These are phyloP conservation scores for Hyperoplus lanceolatus DNA, from an alignment of 2,797 vertebrate species.

Conservation along the genomic window DNA sequence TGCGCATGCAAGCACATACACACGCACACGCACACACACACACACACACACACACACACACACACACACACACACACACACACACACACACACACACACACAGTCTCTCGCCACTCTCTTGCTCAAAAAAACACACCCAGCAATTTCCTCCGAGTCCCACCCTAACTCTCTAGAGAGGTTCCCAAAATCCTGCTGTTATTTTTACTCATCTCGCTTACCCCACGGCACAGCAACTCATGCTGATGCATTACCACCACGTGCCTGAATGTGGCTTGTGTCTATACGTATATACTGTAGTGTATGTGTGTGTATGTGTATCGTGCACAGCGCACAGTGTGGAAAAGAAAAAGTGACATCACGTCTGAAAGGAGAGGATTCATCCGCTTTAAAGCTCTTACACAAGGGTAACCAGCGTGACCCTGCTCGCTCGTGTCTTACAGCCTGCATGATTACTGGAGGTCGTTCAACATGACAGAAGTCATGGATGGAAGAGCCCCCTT, in stretches of 20 bases:
- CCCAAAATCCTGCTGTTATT: constrained; percentile 81
- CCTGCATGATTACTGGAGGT: constrained; percentile 56
- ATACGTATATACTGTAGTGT: background rate
- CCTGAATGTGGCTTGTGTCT: constrained; percentile 7
- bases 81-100: constrained; percentile 21
- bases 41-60: constrained; percentile 10
- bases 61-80: constrained; percentile 13
- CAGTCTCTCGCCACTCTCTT: constrained; percentile 45
- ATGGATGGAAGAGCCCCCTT: constrained; percentile 21
- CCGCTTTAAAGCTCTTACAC: constrained; percentile 32
- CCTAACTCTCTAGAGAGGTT: constrained; percentile 77
- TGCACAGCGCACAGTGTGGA: constrained; percentile 47
- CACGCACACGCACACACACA: too few relatives aligned
- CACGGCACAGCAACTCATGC: constrained; percentile 40
- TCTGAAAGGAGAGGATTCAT: constrained; percentile 17
- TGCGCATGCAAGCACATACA: too few relatives aligned
- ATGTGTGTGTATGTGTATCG: constrained; percentile 20
- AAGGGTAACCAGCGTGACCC: constrained; percentile 38
- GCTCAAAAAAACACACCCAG: constrained; percentile 78
- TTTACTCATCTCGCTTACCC: constrained; percentile 72
- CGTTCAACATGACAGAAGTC: constrained; percentile 54
- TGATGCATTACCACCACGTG: constrained; percentile 53
- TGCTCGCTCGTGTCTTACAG: constrained; percentile 20
- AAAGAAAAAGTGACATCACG: constrained; percentile 55
- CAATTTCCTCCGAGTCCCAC: constrained; percentile 85